phyloP scores from a whole-genome alignment of 2,113 vertebrate species.

The Petaurus breviceps region DNA sequence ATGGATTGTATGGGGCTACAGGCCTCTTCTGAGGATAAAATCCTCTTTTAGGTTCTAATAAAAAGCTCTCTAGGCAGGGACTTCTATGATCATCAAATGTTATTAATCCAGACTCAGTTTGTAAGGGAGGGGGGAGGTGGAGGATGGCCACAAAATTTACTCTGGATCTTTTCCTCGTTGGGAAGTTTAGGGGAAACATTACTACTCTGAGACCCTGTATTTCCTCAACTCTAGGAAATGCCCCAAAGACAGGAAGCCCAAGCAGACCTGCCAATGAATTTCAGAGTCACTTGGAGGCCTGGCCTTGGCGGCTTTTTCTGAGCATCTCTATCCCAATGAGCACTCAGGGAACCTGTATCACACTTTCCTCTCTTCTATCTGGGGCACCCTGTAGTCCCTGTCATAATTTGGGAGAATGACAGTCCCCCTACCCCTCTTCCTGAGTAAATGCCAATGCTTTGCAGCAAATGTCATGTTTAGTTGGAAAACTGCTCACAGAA shows the following conservation, averaged over 20 bases:
- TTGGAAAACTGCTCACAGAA: background rate
- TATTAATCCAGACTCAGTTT: background rate
- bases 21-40: constrained; percentile 50
- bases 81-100: background rate
- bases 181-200: background rate
- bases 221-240: background rate
- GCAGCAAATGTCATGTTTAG: background rate
- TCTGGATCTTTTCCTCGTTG: background rate
- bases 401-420: background rate
- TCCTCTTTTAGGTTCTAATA: background rate
- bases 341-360: background rate
- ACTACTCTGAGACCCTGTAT: background rate
- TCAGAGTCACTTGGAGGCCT: background rate
- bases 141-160: background rate
- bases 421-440: background rate
- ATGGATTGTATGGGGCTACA: background rate
- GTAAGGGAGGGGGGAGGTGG: background rate
- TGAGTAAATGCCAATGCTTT: background rate
- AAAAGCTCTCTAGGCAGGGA: background rate
- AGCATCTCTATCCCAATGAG: background rate
- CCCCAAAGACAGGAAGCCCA: background rate
- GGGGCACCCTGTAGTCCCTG: background rate
- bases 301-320: background rate
- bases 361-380: background rate
- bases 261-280: accelerated